Base-by-base conservation (phyloP, 2,113 vertebrate species). In the Noturus placidus region DNA sequence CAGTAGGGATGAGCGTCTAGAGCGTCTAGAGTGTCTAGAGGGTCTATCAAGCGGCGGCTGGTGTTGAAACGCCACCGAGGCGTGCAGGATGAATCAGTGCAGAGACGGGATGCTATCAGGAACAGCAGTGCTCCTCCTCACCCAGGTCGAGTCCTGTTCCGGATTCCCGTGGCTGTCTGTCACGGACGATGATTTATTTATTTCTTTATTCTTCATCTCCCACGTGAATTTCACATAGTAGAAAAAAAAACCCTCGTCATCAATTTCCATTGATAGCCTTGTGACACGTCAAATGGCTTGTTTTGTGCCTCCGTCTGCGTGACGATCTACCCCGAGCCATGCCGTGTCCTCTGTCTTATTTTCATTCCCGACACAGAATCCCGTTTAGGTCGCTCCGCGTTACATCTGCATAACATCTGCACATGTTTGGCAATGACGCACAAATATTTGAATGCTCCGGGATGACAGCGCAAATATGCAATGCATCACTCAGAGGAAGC, bases 221-320 rank as follows among this genome's bases (percentile, higher is more conserved):
- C 72, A 78, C 2, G 56, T 35, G 70, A 57, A 74, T 38, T 38
- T 38, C 85, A 81, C 76, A 81, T 59, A 25, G 42, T 69, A 38
- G 25, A 25, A 52, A 46, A 79, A 52, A 50, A 38, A 82, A 59
- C 46, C 42, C 42, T 78, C 77, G 57, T 85, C 88, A 87, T 86
- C 54, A 67, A 5, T 59, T 87, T 85, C 80, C 59, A 80, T 86
- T 88, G 72, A 84, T 87, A 86, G 78, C 27, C n/a, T 38, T 33
- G 50, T 86, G 87, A 91, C 89, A 91, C 86, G 46, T 81, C 80
- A 83, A 91, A 91, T 87, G 90, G 35, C 65, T 90, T 89, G 83
- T 90, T 89, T 87, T 89, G 85, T 90, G 61, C 72, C 67, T 77
- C 42, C 76, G 70, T 65, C 65, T 69, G 85, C 52, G 57, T 81